Base-by-base conservation (phyloP, 2,888 invertebrate genomes). In the Pristionchus mayeri region DNA sequence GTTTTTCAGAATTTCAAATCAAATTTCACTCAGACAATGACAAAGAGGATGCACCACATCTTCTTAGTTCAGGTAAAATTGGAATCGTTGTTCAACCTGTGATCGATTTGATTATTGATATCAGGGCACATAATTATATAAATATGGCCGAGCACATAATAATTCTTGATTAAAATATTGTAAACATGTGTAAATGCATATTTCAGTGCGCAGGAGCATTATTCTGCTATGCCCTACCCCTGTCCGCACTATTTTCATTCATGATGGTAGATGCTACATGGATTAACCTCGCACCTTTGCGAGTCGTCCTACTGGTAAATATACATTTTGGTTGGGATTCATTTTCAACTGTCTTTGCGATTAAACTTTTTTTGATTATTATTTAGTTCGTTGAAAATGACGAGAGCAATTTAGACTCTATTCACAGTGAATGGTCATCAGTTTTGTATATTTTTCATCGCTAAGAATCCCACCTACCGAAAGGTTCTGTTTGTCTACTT, bases 181-280 rank as follows among this genome's bases (percentile, higher is more conserved):
- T n/a, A n/a, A n/a, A n/a, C n/a, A n/a, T n/a, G 24, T 57, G 57
- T 9, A 63, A 63, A 4, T 2, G 37, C 4, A 67, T 21, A 27
- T 71, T 71, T 40, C 3, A 71, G 67, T 71, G 67, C n/a, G 40
- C 13, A 21, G 67, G 67, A 13, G 67, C 67, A n/a, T n/a, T n/a
- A n/a, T n/a, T n/a, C n/a, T n/a, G 24, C 40, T 13, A 13, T 71
- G 3, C 16, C 2, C 40, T 71, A 71, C 67, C 37, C 40, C 18
- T 2, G 37, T 21, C 67, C 67, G 7, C n/a, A 40, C 3, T 71
- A n/a, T 71, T 71, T 0, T 3, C n/a, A 0, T 71, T 4, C 40
- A 71, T 71, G 40, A 9, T 40, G 16, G 7, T 71, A n/a, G 67
- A 40, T 34, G n/a, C 67, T 0, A 40, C 67, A 1, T 71, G 21